Conservation (phyloP, 2,888 invertebrate genomes). For the Nowickia ferox region DNA sequence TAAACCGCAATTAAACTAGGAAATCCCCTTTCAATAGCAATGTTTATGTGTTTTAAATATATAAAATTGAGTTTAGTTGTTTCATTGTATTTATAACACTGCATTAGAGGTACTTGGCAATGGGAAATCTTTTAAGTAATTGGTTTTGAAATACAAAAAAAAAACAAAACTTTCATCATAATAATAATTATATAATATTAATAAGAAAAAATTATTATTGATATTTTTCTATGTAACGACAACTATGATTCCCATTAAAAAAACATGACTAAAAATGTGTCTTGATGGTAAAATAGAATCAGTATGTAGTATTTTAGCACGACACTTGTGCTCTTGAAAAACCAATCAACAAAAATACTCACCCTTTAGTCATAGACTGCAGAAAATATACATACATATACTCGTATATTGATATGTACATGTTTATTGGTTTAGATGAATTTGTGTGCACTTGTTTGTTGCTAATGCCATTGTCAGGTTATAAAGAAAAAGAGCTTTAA, state of each 20-base stretch:
- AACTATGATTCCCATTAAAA: too few relatives aligned
- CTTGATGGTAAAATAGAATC: too few relatives aligned
- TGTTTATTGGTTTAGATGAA: constrained; percentile 1
- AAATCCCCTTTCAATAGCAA: constrained; percentile 68
- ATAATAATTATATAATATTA: too few relatives aligned
- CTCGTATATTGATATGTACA: not conserved
- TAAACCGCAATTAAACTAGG: constrained; percentile 69
- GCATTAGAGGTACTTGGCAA: not conserved
- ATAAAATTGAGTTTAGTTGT: constrained; percentile 28
- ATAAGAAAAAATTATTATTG: too few relatives aligned
- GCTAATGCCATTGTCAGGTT: constrained; percentile 67
- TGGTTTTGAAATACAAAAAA: not conserved
- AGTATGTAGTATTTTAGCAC: too few relatives aligned
- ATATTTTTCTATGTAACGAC: too few relatives aligned
- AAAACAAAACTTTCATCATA: too few relatives aligned
- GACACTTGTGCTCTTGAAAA: not conserved
- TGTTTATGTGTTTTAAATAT: constrained; percentile 38
- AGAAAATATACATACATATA: not conserved
- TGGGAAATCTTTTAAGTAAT: constrained; percentile 1
- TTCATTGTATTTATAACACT: not conserved
- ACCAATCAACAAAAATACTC: not conserved
- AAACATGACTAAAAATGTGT: too few relatives aligned
- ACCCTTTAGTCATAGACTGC: not conserved
- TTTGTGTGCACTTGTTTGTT: constrained; percentile 5
- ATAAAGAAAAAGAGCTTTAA: constrained; percentile 48